Percentiles rank a stretch among this genome's conserved stretches.
phyloP scores from a whole-genome alignment of 2,113 vertebrate genomes.

The Balaenoptera acutorostrata region DNA sequence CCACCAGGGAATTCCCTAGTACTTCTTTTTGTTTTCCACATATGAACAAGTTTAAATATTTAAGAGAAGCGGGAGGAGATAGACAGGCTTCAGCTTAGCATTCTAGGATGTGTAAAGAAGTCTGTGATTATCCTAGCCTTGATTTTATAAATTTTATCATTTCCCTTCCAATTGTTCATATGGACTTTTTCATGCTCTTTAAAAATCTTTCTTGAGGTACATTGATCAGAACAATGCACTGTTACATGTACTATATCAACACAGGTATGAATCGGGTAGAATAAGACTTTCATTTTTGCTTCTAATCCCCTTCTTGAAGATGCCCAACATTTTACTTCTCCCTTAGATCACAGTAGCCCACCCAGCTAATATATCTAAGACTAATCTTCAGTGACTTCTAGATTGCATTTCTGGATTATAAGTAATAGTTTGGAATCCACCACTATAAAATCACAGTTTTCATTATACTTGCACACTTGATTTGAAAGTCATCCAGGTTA shows the following conservation, averaged over 20 bases:
- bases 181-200: neutral
- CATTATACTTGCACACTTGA: neutral
- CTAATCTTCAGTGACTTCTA: neutral
- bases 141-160: neutral
- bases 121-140: neutral
- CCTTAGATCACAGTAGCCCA: neutral
- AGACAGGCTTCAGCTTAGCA: neutral
- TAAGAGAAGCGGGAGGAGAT: neutral
- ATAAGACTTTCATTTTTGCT: neutral
- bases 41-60: neutral
- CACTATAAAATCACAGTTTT: neutral
- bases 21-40: neutral
- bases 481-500: neutral
- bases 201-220: neutral
- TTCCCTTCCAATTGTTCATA: neutral
- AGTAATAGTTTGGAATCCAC: neutral
- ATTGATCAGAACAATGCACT: neutral
- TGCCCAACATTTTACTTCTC: neutral
- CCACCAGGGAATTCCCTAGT: neutral
- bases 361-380: neutral
- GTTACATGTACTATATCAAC: neutral
- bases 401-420: neutral
- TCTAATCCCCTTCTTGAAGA: neutral
- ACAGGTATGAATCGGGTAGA: neutral
- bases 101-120: neutral